Evolutionary conservation across 2,888 invertebrate species (phyloP).

Genomic region (Synergus umbraculus): DNA sequence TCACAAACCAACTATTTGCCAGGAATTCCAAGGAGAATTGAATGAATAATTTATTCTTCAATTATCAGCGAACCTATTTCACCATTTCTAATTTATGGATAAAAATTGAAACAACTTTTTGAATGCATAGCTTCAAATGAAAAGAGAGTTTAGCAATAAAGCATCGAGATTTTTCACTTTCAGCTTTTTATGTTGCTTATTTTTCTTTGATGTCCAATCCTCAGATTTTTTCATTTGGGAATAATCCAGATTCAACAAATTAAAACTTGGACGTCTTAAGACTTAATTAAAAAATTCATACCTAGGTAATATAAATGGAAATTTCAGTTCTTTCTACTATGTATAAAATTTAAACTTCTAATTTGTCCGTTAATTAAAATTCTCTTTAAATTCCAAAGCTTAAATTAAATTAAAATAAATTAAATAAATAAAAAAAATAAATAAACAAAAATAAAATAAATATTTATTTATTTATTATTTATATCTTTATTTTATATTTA

Average conservation of each 20-base stretch:
- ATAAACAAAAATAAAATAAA: too few relatives aligned
- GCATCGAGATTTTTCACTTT: not conserved
- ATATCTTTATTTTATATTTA: too few relatives aligned
- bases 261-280: not conserved
- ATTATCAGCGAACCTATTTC: not conserved
- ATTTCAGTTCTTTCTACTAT: not conserved
- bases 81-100: not conserved
- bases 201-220: too few relatives aligned
- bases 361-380: not conserved
- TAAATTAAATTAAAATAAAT: too few relatives aligned
- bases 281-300: not conserved
- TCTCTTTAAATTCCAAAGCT: not conserved
- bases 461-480: too few relatives aligned
- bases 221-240: not conserved
- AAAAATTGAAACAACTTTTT: constrained; percentile 7
- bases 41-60: not conserved
- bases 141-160: not conserved
- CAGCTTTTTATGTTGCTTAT: too few relatives aligned
- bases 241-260: not conserved
- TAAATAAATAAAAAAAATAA: too few relatives aligned
- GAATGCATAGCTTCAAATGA: not conserved
- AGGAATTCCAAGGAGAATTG: not conserved
- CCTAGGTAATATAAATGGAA: not conserved
- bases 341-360: not conserved
- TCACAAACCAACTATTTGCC: not conserved